Evolutionary conservation across 2,888 invertebrate genomes (phyloP), one percentile per base, ranked within the genome.

Genomic region (Agonopterix arenella): DNA sequence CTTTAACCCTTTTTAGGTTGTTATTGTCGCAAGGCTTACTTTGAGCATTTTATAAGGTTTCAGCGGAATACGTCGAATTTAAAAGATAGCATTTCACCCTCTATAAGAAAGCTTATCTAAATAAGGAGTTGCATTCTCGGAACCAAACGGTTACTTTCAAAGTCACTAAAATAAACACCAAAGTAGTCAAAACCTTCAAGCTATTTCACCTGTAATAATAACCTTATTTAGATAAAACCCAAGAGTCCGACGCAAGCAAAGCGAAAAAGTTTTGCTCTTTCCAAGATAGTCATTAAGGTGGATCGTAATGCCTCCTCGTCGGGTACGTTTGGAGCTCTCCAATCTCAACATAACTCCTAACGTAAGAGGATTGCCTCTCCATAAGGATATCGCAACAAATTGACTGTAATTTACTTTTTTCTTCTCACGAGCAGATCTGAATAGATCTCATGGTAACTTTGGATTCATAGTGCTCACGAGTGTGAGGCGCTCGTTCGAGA

Each of bases 311-410:
- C 68, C 57, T 57, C 63, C 62, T 62, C 59, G 66, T 61, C 59
- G 61, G 61, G 60, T 61, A 54, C 57, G 52, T 50, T 50, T 53
- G 53, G 54, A 54, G 57, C 59, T 62, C 65, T 68, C 61, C 66
- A 63, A 68, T 64, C 65, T 64, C 60, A 51, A 65, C 69, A 69
- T 70, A 72, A 74, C 69, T 70, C 67, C 60, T 68, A 69, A 77
- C 74, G 73, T 80, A 76, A 78, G 78, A 77, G 78, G 78, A 77
- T 80, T 77, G 72, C 80, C 70, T 75, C 75, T 72, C 75, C 76
- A 78, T 84, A 84, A 83, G 86, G 84, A 81, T 84, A 81, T 80
- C 73, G 72, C 73, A 77, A 76, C 80, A 83, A 86, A 88, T 85
- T 84, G 80, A 77, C 78, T 72, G 76, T 79, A 86, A 88, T 88